Evolutionary conservation across 2,113 vertebrate species (phyloP), one percentile per base, ranked within the genome.

Genomic region (Otis tarda): DNA sequence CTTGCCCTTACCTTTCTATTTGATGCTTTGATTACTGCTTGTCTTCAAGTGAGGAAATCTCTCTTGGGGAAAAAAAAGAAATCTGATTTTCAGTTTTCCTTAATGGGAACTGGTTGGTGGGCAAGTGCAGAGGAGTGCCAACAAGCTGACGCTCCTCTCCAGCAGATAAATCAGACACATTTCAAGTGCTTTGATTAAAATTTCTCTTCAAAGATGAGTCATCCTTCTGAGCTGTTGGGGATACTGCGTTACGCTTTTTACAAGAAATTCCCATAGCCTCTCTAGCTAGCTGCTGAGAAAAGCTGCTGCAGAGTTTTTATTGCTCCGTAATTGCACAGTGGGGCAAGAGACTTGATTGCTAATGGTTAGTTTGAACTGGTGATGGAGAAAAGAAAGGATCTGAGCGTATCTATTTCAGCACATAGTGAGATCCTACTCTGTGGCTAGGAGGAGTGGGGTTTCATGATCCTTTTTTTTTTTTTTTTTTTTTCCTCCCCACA

Each of bases 71-170:
- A 27, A 23, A 13, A 35, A 80, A 61, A 45, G 9, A 37, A 37
- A n/a, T n/a, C 23, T 49, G 14, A 2, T 12, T 71, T 85, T 85
- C 28, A 30, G 9, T 23, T 65, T 89, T 83, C 60, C 43, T 77
- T 93, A 59, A 25, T 52, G 47, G 13, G 57, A 53, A 5, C 35
- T 83, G 35, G 43, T 70, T 90, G 73, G 52, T 96, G 73, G 78
- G 64, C 43, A 94, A 71, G 56, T 94, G 79, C 80, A 93, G 83
- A 93, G 92, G 83, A 92, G 83, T 90, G 30, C 57, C 65, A 43
- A 43, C 41, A 43, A 43, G 41, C 41, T 43, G 41, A 43, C 41
- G 41, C 41, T 43, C 41, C 41, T 43, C 41, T 43, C 41, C 41
- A 43, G 41, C 41, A 91, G 52, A 80, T 53, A 50, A 86, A 28